Conservation (phyloP, 2,797 vertebrate species). For the Hippoglossus hippoglossus region DNA sequence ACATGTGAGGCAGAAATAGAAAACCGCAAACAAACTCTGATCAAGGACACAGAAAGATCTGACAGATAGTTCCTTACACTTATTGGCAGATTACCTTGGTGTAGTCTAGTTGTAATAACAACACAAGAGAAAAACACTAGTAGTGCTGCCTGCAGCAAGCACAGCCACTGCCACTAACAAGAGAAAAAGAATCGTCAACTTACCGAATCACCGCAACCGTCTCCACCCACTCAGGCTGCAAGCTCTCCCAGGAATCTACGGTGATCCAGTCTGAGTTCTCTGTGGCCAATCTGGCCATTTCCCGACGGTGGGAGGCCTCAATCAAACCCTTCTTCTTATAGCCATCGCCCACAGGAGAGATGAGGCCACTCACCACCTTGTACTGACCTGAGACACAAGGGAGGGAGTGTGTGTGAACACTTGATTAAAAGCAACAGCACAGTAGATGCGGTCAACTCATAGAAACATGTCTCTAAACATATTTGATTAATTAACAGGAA, state of each 20-base stretch:
- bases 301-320: slow-evolving; percentile 88
- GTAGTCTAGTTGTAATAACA: background rate
- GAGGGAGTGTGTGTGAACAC: background rate
- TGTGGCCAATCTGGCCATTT: slow-evolving; percentile 91
- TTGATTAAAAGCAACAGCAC: background rate
- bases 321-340: slow-evolving; percentile 97
- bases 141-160: too few relatives aligned
- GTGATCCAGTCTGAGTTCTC: slow-evolving; percentile 90
- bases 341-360: slow-evolving; percentile 93
- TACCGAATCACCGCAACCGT: slow-evolving; percentile 92
- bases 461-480: background rate
- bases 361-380: slow-evolving; percentile 91
- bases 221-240: slow-evolving; percentile 93
- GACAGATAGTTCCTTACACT: background rate
- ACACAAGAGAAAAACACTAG: background rate
- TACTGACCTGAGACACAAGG: slow-evolving; percentile 87
- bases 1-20: too few relatives aligned
- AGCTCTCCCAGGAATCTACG: slow-evolving; percentile 92
- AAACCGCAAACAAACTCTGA: background rate
- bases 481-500: too few relatives aligned
- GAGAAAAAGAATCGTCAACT: slow-evolving; percentile 14
- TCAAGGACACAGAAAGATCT: background rate
- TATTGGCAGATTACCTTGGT: background rate
- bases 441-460: background rate
- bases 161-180: background rate